Evolutionary conservation across 2,113 vertebrate genomes (phyloP), one percentile per base, ranked within the genome.

Genomic region (Pollachius pollachius): DNA sequence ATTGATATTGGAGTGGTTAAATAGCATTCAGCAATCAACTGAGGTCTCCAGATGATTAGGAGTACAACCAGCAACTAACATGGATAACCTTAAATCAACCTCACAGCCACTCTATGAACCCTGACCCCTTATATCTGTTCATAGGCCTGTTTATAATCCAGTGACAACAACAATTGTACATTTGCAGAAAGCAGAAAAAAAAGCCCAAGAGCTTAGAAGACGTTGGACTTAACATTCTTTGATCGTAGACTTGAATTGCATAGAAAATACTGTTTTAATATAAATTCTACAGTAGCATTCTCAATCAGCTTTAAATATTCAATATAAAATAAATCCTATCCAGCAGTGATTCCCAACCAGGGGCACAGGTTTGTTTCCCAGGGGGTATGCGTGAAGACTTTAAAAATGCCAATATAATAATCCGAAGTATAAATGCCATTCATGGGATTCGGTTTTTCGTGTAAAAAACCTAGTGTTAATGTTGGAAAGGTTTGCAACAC

Each of bases 121-220:
- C 8, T 48, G 41, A 48, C 41, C 41, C 41, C 41, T 48, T 48
- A 7, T 48, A 48, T 48, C 41, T 13, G 41, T 48, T 15, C 65
- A 63, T 34, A 70, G 30, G 18, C 61, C 30, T 25, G 18, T 19
- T 48, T 3, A 66, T 48, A 48, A 48, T 48, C 6, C 11, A 48
- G 41, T 48, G 41, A 12, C 41, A 12, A 48, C 41, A 48, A 48
- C 41, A 48, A 9, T 48, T 61, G 52, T 63, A 68, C 68, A 41
- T 82, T 67, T 73, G 79, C 79, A 81, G 69, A 78, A 4, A 72
- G 73, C 41, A 57, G 41, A 67, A 62, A n/a, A 48, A 72, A 48
- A 72, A 68, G 70, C 64, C 67, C 60, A 67, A 75, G 52, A 66
- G 18, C 62, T 4, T 68, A 52, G 65, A 37, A 57, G 34, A 73